These are phyloP conservation scores for Drosophila merina DNA, from an alignment of 2,888 invertebrate species.

Conservation along the genomic window DNA sequence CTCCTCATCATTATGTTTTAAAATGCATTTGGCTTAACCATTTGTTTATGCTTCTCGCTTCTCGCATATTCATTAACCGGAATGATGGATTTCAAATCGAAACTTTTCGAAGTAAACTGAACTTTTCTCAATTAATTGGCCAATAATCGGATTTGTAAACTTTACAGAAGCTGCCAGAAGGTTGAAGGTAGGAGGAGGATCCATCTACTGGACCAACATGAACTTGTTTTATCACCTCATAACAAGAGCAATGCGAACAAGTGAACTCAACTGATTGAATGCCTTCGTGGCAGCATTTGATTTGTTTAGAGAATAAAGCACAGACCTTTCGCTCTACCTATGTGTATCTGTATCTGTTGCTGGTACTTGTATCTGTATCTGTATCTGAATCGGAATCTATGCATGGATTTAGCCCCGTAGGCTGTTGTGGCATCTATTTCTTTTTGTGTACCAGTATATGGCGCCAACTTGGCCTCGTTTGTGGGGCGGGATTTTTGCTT, in stretches of 20 bases:
- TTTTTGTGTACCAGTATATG: conserved; percentile 49
- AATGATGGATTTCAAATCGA: conserved; percentile 25
- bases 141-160: conserved; percentile 64
- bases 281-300: conserved; percentile 75
- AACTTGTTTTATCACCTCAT: conserved; percentile 74
- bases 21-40: conserved; percentile 32
- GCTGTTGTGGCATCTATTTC: conserved; percentile 38
- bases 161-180: conserved; percentile 33
- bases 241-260: conserved; percentile 46
- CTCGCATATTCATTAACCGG: conserved; percentile 34
- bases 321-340: conserved; percentile 17
- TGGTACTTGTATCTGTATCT: conserved; percentile 1
- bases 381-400: conserved; percentile 16
- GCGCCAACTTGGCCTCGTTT: conserved; percentile 81
- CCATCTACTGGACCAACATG: conserved; percentile 41
- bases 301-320: conserved; percentile 79
- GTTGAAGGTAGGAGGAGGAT: conserved; percentile 19
- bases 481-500: conserved; percentile 70
- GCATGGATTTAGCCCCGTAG: conserved; percentile 21
- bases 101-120: conserved; percentile 8
- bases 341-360: conserved; percentile 9
- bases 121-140: conserved; percentile 50
- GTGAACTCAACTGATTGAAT: conserved; percentile 71
- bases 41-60: conserved; percentile 28
- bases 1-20: conserved; percentile 6